These are phyloP conservation scores for Melikaiella ostensackeni DNA, from an alignment of 2,888 invertebrate species.

Conservation along the genomic window DNA sequence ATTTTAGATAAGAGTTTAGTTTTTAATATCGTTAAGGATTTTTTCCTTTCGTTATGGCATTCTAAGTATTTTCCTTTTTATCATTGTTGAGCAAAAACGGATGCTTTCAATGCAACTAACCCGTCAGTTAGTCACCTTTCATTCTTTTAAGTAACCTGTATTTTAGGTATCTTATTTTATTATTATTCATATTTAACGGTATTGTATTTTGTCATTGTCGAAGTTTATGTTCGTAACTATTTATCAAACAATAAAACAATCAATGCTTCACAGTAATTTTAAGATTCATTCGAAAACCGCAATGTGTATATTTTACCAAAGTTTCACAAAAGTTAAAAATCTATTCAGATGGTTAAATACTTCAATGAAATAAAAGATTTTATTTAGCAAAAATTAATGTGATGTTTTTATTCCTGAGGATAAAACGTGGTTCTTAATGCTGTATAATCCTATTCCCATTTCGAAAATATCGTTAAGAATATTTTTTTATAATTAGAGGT, in stretches of 20 bases:
- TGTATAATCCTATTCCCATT: background rate
- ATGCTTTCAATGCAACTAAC: constrained; percentile 62
- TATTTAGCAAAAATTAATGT: constrained; percentile 54
- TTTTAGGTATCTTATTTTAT: constrained; percentile 25
- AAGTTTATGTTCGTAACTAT: constrained; percentile 31
- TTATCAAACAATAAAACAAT: constrained; percentile 27
- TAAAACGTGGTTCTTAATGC: background rate
- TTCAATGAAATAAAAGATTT: constrained; percentile 61
- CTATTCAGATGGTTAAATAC: constrained; percentile 53
- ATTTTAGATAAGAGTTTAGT: constrained; percentile 12
- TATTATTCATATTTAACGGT: constrained; percentile 47
- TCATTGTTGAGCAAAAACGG: constrained; percentile 50
- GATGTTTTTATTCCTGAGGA: background rate
- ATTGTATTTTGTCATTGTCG: constrained; percentile 38
- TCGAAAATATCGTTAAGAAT: background rate
- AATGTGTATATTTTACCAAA: constrained; percentile 70
- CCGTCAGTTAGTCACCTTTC: constrained; percentile 39
- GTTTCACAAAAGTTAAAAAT: constrained; percentile 64
- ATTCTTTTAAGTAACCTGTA: constrained; percentile 6
- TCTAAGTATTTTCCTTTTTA: constrained; percentile 48
- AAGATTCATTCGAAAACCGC: constrained; percentile 53
- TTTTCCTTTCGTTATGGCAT: constrained; percentile 46
- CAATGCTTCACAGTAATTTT: constrained; percentile 42
- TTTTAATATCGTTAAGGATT: constrained; percentile 56
- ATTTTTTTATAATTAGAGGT: background rate